Evolutionary conservation across 2,113 vertebrate genomes (phyloP).

Genomic region (Marcusenius ussheri): DNA sequence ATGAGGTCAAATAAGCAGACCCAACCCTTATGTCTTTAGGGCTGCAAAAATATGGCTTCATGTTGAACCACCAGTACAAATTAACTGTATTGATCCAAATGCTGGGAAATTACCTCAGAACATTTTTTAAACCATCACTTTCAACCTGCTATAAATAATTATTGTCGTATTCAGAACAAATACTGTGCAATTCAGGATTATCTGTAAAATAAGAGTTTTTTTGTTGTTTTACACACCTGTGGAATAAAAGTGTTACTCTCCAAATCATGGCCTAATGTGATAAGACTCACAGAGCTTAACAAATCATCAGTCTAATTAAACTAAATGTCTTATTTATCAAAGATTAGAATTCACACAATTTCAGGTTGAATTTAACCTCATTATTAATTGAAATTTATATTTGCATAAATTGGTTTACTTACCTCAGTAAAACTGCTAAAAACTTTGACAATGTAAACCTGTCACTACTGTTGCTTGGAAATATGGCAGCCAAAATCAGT

Average conservation of each 20-base stretch:
- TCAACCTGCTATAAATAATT: neutral
- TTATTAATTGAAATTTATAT: neutral
- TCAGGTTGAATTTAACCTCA: neutral
- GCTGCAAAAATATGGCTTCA: neutral
- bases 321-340: neutral
- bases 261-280: neutral
- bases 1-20: neutral
- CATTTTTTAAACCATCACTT: neutral
- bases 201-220: neutral
- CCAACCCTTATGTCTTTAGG: neutral
- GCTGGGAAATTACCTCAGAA: neutral
- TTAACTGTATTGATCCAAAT: neutral
- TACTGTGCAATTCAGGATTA: neutral
- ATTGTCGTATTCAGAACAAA: neutral
- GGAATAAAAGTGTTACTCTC: neutral
- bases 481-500: slow-evolving; percentile 83
- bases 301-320: neutral
- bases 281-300: neutral
- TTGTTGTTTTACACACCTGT: neutral
- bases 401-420: slow-evolving; percentile 56
- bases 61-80: neutral
- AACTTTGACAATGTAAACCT: slow-evolving; percentile 93
- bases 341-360: neutral
- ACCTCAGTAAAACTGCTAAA: slow-evolving; percentile 88
- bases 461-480: slow-evolving; percentile 94